Evolutionary conservation across 37 sponge, comb jelly and placozoan species (phyloP).

Genomic region (Lycopodina hypogea): DNA sequence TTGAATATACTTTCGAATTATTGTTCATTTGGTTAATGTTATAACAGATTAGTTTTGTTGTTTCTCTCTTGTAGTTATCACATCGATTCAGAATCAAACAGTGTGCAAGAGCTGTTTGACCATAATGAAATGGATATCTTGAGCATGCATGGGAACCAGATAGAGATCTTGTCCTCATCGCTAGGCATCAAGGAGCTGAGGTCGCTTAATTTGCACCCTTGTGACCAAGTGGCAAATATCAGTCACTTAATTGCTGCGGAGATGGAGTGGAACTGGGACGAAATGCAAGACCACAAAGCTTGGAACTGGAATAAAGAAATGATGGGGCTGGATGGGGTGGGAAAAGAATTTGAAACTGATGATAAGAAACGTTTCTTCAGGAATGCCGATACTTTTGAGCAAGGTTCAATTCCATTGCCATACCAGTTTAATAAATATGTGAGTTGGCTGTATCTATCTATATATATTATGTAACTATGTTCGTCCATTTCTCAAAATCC

Average conservation of each 20-base stretch:
- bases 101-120: not conserved
- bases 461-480: too few relatives aligned
- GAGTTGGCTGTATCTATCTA: not conserved
- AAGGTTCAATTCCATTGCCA: too few relatives aligned
- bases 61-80: not conserved
- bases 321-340: not conserved
- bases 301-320: not conserved
- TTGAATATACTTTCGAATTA: not conserved
- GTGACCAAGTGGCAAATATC: slow-evolving; percentile 1
- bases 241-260: not conserved
- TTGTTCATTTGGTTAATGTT: not conserved
- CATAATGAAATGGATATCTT: slow-evolving; percentile 19
- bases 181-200: not conserved
- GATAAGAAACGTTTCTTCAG: too few relatives aligned
- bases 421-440: not conserved
- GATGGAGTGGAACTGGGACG: slow-evolving; percentile 17
- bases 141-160: slow-evolving; percentile 3
- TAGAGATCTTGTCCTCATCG: not conserved
- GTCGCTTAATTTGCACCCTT: not conserved
- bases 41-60: too few relatives aligned
- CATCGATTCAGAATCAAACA: not conserved
- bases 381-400: too few relatives aligned
- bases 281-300: not conserved
- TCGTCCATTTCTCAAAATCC: too few relatives aligned
- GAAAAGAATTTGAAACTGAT: too few relatives aligned